Conservation (phyloP, 1,140 invertebrate species). For the Diachasmimorpha longicaudata region DNA sequence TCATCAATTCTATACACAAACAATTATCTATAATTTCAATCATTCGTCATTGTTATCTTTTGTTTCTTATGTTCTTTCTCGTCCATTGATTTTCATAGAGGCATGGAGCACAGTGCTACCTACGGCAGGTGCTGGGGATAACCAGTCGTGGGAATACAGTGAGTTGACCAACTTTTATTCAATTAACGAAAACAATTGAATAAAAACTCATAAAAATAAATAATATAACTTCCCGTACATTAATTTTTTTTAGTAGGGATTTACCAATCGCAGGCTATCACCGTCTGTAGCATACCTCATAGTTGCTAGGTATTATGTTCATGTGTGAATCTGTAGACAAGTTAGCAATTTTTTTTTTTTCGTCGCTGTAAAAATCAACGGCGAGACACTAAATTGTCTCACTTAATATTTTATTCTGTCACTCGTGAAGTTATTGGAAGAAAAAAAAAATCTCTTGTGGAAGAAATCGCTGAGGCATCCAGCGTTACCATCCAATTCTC, state of each 20-base stretch:
- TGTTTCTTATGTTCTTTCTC: slow-evolving; percentile 14
- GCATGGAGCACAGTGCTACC: slow-evolving; percentile 61
- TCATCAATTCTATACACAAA: neutral
- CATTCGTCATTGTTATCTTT: neutral
- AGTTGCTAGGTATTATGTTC: neutral
- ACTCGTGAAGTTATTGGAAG: neutral
- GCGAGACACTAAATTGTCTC: neutral
- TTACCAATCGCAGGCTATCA: neutral
- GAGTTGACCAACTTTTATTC: slow-evolving; percentile 43
- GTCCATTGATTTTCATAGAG: slow-evolving; percentile 50
- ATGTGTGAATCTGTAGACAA: neutral
- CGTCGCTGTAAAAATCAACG: neutral
- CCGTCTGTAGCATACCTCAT: neutral
- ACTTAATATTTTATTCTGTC: neutral
- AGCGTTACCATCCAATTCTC: neutral
- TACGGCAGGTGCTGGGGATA: slow-evolving; percentile 58
- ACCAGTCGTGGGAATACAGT: slow-evolving; percentile 60
- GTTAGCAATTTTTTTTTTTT: neutral
- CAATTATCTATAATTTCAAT: neutral
- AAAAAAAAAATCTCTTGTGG: neutral
- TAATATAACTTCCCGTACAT: neutral
- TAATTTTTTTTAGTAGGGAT: neutral
- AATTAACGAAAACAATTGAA: slow-evolving; percentile 19
- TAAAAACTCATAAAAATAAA: neutral
- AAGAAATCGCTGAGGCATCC: neutral